Evolutionary conservation across 2,888 invertebrate species (phyloP).

Genomic region (Tryphoninae sp.): DNA sequence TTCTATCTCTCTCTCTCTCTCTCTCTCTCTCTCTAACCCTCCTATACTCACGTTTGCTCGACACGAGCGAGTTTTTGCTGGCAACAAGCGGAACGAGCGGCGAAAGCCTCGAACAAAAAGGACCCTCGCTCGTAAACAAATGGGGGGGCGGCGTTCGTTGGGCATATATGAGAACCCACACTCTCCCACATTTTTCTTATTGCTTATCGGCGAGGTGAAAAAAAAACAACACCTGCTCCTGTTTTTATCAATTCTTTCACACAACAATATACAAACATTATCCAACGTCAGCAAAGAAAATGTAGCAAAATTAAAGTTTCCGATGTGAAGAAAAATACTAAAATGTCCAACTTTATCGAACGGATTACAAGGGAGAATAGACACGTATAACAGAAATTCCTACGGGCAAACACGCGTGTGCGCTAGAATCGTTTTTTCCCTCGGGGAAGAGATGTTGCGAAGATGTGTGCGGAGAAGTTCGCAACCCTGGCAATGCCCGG

Average conservation of each 20-base stretch:
- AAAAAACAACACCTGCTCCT: background rate
- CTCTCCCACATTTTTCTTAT: background rate
- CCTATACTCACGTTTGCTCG: conserved; percentile 22
- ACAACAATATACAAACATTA: background rate
- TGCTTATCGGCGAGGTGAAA: background rate
- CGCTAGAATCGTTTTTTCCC: background rate
- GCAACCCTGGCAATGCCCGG: conserved; percentile 31
- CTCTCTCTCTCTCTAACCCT: conserved; percentile 5
- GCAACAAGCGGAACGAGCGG: conserved; percentile 12
- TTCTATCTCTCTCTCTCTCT: conserved; percentile 16
- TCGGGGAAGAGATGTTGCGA: conserved; percentile 53
- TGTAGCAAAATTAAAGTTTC: too few species aligned
- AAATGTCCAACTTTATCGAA: too few species aligned
- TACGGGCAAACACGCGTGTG: background rate
- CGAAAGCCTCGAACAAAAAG: conserved; percentile 37
- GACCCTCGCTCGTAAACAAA: conserved; percentile 31
- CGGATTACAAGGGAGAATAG: background rate
- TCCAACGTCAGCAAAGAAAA: too few species aligned
- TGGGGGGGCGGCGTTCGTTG: background rate
- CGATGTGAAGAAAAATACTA: too few species aligned
- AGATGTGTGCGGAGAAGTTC: conserved; percentile 54
- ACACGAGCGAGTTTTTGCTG: conserved; percentile 24
- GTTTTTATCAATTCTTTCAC: background rate
- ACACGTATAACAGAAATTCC: background rate
- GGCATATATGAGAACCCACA: background rate